A percentile compares a stretch with the other conserved stretches of the same genome.
These are phyloP conservation scores for Tretioscincus oriximinensis DNA, from an alignment of 2,113 vertebrate genomes.

Conservation along the genomic window DNA sequence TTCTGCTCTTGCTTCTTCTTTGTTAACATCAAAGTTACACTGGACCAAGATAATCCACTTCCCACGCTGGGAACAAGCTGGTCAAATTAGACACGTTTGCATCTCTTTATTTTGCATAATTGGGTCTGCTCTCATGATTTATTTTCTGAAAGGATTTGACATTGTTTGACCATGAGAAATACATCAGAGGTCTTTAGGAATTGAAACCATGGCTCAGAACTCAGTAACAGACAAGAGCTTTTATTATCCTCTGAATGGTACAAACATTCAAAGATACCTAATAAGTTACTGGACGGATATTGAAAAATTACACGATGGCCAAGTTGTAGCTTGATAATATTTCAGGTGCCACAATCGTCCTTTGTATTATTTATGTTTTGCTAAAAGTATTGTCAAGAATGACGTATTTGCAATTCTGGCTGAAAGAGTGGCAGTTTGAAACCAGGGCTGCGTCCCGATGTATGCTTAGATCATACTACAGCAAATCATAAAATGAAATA, in stretches of 20 bases:
- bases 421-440: not conserved
- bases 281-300: too few relatives aligned
- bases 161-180: conserved; percentile 7
- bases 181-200: not conserved
- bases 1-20: not conserved
- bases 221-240: too few relatives aligned
- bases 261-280: too few relatives aligned
- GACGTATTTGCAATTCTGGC: not conserved
- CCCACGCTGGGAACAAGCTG: conserved; percentile 5
- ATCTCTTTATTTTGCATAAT: conserved; percentile 5
- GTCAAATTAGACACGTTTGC: not conserved
- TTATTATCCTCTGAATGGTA: too few relatives aligned
- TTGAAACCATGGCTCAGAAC: too few relatives aligned
- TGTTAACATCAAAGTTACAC: not conserved
- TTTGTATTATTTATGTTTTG: too few relatives aligned
- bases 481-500: too few relatives aligned
- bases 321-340: too few relatives aligned
- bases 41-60: not conserved
- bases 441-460: not conserved
- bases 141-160: not conserved
- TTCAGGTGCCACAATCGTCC: too few relatives aligned
- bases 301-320: too few relatives aligned
- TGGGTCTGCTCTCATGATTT: not conserved
- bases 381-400: too few relatives aligned
- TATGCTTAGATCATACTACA: too few relatives aligned